phyloP scores from a whole-genome alignment of 1,140 invertebrate species.

The Diachasma alloeum region DNA sequence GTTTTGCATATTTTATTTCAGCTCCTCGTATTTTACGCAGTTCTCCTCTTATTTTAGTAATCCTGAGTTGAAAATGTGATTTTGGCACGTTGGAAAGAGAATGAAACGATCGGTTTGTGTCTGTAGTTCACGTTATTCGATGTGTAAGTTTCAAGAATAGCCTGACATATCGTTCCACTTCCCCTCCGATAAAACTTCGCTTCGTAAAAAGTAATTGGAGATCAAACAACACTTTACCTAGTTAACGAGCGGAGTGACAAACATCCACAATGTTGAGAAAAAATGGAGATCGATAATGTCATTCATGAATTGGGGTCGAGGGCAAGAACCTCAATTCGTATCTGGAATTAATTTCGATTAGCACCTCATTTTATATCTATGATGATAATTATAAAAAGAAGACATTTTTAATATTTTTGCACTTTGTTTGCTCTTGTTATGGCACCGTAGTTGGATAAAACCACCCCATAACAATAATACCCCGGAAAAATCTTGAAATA shows the following conservation, averaged over 20 bases:
- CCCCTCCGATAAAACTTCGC: not conserved
- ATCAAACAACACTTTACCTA: not conserved
- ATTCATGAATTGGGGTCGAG: too few relatives aligned
- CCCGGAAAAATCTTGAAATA: too few relatives aligned
- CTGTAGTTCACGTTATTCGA: constrained; percentile 1
- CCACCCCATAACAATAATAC: too few relatives aligned
- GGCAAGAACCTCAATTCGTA: too few relatives aligned
- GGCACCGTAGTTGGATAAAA: too few relatives aligned
- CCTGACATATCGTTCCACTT: not conserved
- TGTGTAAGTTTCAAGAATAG: constrained; percentile 42
- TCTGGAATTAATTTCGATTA: too few relatives aligned
- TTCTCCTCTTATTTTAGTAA: not conserved
- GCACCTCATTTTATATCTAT: too few relatives aligned
- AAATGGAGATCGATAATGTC: too few relatives aligned
- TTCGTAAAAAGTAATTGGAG: not conserved
- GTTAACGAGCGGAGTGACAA: not conserved
- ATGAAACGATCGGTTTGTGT: constrained; percentile 23
- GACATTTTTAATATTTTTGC: too few relatives aligned
- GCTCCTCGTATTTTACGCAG: not conserved
- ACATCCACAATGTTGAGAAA: not conserved
- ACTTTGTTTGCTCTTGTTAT: too few relatives aligned
- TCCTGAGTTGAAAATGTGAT: not conserved
- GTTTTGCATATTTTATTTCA: not conserved
- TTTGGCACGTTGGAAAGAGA: constrained; percentile 48
- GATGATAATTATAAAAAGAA: too few relatives aligned